Percentiles rank a stretch among this genome's conserved stretches.
Conservation (phyloP, 2,113 vertebrate species). For the Numida meleagris region DNA sequence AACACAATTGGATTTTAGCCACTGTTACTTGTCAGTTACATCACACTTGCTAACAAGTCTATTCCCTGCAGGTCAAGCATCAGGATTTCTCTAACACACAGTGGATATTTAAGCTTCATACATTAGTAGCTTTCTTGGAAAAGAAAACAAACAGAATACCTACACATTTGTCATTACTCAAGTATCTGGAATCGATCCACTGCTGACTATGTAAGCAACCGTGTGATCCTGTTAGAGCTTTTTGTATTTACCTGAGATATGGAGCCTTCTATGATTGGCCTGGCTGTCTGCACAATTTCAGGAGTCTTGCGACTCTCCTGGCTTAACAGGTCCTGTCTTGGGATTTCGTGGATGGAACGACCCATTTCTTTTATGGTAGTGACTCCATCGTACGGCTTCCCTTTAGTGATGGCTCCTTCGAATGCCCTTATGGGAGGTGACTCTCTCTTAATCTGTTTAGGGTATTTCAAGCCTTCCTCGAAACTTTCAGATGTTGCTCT, state of each 20-base stretch:
- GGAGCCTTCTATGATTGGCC: slow-evolving; percentile 88
- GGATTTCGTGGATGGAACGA: slow-evolving; percentile 97
- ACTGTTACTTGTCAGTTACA: neutral
- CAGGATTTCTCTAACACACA: neutral
- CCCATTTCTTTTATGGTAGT: slow-evolving; percentile 99
- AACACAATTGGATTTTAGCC: neutral
- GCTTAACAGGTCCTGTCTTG: slow-evolving; percentile 88
- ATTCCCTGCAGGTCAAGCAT: neutral
- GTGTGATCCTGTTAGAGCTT: accelerated
- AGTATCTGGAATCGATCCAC: neutral
- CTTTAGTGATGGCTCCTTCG: slow-evolving; percentile 94
- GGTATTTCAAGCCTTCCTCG: slow-evolving; percentile 93
- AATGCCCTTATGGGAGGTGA: slow-evolving; percentile 92
- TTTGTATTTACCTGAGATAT: slow-evolving; percentile 88
- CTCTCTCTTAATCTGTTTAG: slow-evolving; percentile 95
- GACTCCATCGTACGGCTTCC: slow-evolving; percentile 93
- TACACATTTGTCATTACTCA: neutral
- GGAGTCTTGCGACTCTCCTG: slow-evolving; percentile 93
- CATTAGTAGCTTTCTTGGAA: neutral
- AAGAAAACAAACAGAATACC: neutral
- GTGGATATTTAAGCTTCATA: neutral
- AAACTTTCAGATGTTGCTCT: slow-evolving; percentile 89
- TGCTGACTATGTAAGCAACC: neutral
- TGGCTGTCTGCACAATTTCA: slow-evolving; percentile 82
- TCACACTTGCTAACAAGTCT: neutral